Percentiles rank a stretch among this genome's conserved stretches.
phyloP scores from a whole-genome alignment of 2,113 vertebrate genomes.

The Paralichthys olivaceus region DNA sequence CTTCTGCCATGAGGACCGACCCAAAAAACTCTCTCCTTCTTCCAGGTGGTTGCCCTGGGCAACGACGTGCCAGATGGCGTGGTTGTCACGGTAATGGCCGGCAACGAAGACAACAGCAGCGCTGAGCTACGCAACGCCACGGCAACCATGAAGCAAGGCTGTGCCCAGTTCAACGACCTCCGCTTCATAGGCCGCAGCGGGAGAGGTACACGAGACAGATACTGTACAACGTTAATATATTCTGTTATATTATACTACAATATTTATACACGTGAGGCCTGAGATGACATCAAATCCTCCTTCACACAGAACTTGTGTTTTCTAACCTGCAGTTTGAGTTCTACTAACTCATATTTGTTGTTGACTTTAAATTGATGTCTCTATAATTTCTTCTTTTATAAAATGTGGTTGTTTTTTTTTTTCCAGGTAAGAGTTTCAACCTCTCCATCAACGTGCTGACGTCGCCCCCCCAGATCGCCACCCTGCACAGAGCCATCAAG shows the following conservation, averaged over 20 bases:
- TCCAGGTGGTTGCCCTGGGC: slow-evolving; percentile 91
- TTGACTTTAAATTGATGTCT: not conserved
- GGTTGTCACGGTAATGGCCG: slow-evolving; percentile 96
- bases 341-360: not conserved
- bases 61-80: slow-evolving; percentile 95
- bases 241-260: too few relatives aligned
- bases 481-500: slow-evolving; percentile 71
- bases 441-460: slow-evolving; percentile 74
- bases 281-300: too few relatives aligned
- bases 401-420: not conserved
- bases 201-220: slow-evolving; percentile 84
- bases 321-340: too few relatives aligned
- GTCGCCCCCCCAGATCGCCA: slow-evolving; percentile 72
- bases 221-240: too few relatives aligned
- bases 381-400: not conserved
- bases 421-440: slow-evolving; percentile 72
- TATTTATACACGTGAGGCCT: too few relatives aligned
- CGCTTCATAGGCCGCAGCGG: slow-evolving; percentile 97
- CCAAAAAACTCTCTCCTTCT: not conserved
- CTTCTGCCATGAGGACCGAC: fast-evolving
- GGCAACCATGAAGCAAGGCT: slow-evolving; percentile 95
- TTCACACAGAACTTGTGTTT: too few relatives aligned
- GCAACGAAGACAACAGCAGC: slow-evolving; percentile 97
- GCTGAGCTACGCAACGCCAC: slow-evolving; percentile 96
- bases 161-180: slow-evolving; percentile 96